These are phyloP conservation scores for Enoplolaimus lenunculus DNA, from an alignment of 2,888 invertebrate species.

Conservation along the genomic window DNA sequence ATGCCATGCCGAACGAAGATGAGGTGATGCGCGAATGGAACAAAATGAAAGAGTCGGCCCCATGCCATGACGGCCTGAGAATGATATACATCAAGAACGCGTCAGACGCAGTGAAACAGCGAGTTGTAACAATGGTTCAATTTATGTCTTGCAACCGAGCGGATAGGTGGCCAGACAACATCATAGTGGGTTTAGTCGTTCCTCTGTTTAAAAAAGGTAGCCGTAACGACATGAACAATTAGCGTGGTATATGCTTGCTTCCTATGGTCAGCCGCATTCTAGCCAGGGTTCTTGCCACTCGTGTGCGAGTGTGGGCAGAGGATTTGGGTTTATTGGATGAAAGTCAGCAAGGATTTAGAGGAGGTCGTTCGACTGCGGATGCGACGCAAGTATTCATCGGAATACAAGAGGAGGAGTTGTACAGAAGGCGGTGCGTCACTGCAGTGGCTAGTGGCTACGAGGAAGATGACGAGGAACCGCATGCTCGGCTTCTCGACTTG, in stretches of 20 bases:
- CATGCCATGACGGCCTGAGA: not conserved
- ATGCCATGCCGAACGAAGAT: not conserved
- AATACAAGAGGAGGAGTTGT: constrained; percentile 3
- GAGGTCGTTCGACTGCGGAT: constrained; percentile 6
- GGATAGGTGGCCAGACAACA: constrained; percentile 9
- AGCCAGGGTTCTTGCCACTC: not conserved
- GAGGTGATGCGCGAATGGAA: not conserved
- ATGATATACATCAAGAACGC: constrained; percentile 6
- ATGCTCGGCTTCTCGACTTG: not conserved
- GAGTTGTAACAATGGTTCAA: not conserved
- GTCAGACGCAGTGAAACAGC: constrained; percentile 1
- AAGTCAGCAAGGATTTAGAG: not conserved
- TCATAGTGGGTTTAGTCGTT: not conserved
- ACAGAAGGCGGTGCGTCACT: not conserved
- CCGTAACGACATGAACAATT: not conserved
- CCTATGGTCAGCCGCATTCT: constrained; percentile 10
- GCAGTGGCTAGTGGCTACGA: not conserved
- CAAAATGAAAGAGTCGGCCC: constrained; percentile 7
- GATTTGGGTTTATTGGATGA: constrained; percentile 4
- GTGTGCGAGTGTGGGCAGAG: not conserved
- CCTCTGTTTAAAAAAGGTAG: constrained; percentile 7
- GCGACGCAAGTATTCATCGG: not conserved
- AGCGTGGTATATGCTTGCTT: not conserved
- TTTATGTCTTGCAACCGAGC: constrained; percentile 3
- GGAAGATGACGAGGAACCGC: not conserved